A percentile compares a stretch with the other conserved stretches of the same genome.
Conservation (phyloP, 2,113 vertebrate species). For the Myxocyprinus asiaticus region DNA sequence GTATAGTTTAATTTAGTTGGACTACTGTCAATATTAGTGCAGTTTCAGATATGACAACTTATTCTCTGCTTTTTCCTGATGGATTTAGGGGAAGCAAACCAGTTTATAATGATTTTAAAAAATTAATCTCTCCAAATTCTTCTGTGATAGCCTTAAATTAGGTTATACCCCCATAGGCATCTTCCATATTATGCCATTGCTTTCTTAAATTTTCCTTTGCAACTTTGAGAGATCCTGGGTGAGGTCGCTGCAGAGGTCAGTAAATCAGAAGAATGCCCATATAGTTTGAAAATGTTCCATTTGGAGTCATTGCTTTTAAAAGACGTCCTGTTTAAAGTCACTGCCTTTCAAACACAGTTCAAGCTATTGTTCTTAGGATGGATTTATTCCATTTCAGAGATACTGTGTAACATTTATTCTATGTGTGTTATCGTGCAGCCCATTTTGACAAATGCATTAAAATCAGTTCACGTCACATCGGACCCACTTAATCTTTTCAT, state of each 20-base stretch:
- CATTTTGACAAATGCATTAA: slow-evolving; percentile 16
- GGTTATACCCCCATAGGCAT: slow-evolving; percentile 13
- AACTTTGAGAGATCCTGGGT: too few relatives aligned
- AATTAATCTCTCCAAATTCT: slow-evolving; percentile 12
- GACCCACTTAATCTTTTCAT: slow-evolving; percentile 33
- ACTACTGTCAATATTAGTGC: not conserved
- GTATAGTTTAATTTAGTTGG: too few relatives aligned
- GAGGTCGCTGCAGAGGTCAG: not conserved
- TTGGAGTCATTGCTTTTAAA: slow-evolving; percentile 30
- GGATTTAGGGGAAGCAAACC: slow-evolving; percentile 5
- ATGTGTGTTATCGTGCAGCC: slow-evolving; percentile 16
- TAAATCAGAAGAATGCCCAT: not conserved
- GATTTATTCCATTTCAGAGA: slow-evolving; percentile 32
- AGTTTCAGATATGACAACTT: not conserved
- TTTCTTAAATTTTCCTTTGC: slow-evolving; percentile 4
- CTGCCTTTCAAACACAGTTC: slow-evolving; percentile 25
- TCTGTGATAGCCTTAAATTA: slow-evolving; percentile 17
- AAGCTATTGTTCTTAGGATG: slow-evolving; percentile 40
- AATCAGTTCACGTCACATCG: slow-evolving; percentile 1
- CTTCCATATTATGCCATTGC: not conserved
- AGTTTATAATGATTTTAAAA: slow-evolving; percentile 26
- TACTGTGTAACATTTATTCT: slow-evolving; percentile 5
- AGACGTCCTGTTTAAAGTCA: slow-evolving; percentile 25
- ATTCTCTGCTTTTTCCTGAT: not conserved
- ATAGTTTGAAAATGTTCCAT: slow-evolving; percentile 19